Evolutionary conservation across 2,113 vertebrate species (phyloP), one percentile per base, ranked within the genome.

Genomic region (Tetraodon nigroviridis): DNA sequence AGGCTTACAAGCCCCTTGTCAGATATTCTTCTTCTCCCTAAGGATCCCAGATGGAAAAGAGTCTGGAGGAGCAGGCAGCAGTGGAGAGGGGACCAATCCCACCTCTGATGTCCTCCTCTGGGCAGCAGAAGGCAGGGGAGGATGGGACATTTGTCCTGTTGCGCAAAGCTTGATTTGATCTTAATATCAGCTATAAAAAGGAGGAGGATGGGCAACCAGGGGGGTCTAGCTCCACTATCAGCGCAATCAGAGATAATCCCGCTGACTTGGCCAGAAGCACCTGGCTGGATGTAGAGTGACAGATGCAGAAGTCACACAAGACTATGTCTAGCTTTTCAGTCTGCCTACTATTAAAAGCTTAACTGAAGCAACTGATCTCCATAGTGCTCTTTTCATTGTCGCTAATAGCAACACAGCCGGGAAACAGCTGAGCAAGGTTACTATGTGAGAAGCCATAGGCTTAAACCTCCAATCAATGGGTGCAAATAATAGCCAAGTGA

Each of bases 1-100:
- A 92, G 94, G 96, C 96, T 97, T 98, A 98, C 91, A 95, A 91
- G 90, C 77, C 93, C 92, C 87, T 91, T 90, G 94, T 93, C 94
- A 93, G 92, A 96, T 94, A 95, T 95, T 92, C 94, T 92, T 94
- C 94, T 92, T 92, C 92, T 94, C 90, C 93, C 90, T 74, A 87
- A 93, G 90, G 92, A 92, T 94, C 93, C 92, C 93, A 95, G 93
- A 90, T 90, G 87, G 89, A 94, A 93, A 92, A 93, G 93, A 92
- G 92, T 90, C 90, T 94, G 92, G 90, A 94, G 90, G 89, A 94
- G 93, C 91, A 92, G 78, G 78, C 73, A 83, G 69, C 54, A 79
- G 48, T 90, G 87, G 89, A 90, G 90, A 91, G 89, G 90, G 76
- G 73, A 83, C 64, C 61, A 71, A 92, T 90, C 92, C 91, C 89